Conservation (phyloP, 2,888 invertebrate genomes). For the Dimorphilus gyrociliatus region DNA sequence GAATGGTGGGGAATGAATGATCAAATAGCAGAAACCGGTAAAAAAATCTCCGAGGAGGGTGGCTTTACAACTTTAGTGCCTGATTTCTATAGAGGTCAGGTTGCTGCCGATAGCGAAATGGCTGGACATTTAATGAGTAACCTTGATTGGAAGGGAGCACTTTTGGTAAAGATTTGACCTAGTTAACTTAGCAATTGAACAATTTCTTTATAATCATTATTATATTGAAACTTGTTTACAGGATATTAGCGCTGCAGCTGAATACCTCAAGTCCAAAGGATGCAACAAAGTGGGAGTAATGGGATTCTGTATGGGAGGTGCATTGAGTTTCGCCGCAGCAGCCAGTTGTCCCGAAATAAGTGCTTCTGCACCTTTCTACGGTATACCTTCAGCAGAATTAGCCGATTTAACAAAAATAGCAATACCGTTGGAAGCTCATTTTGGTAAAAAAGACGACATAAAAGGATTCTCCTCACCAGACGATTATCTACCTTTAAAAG, state of each 20-base stretch:
- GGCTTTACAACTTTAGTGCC: conserved; percentile 18
- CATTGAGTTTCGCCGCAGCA: conserved; percentile 20
- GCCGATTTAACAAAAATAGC: conserved; percentile 20
- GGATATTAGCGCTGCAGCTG: conserved; percentile 21
- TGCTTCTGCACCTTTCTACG: conserved; percentile 28
- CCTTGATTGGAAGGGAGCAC: conserved; percentile 27
- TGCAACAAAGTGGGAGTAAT: conserved; percentile 28
- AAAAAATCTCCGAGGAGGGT: conserved; percentile 12
- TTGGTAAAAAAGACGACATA: conserved; percentile 18
- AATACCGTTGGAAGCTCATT: conserved; percentile 27
- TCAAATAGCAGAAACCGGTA: conserved; percentile 17
- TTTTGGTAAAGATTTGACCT: no score
- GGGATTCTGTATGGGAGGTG: conserved; percentile 34
- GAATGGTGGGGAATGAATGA: conserved; percentile 31
- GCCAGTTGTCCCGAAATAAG: conserved; percentile 16
- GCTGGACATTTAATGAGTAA: conserved; percentile 23
- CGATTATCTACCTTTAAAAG: conserved; percentile 14
- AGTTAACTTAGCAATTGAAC: no score
- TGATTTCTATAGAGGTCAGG: conserved; percentile 24
- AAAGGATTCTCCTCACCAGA: conserved; percentile 21
- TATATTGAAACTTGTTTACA: no score
- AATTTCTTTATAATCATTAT: no score
- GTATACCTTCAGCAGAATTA: conserved; percentile 16
- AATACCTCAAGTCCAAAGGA: conserved; percentile 15
- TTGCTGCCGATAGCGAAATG: conserved; percentile 19